Evolutionary conservation across 2,113 vertebrate species (phyloP).

Genomic region (Steatornis caripensis): DNA sequence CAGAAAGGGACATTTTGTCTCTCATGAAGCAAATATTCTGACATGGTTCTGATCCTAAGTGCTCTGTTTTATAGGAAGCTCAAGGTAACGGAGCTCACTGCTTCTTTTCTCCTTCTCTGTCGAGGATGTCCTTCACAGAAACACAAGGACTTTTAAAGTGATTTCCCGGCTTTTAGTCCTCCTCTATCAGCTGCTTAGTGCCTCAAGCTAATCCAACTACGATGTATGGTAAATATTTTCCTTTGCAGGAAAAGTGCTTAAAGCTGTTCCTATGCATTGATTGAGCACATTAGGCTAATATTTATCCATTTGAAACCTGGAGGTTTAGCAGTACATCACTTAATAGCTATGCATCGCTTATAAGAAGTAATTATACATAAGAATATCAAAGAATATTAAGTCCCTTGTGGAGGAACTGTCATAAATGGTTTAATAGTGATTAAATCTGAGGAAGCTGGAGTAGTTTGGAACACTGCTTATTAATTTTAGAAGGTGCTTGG

Average conservation of each 20-base stretch:
- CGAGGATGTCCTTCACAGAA: constrained; percentile 70
- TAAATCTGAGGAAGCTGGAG: constrained; percentile 49
- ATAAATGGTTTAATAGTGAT: constrained; percentile 57
- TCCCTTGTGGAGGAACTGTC: constrained; percentile 40
- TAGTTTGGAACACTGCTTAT: constrained; percentile 39
- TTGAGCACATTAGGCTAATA: constrained; percentile 74
- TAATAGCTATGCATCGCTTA: constrained; percentile 65
- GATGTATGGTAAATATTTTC: constrained; percentile 78
- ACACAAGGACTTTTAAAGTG: constrained; percentile 71
- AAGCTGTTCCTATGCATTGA: constrained; percentile 75
- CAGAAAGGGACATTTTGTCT: neutral
- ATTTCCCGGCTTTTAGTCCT: constrained; percentile 62
- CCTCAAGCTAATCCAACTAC: constrained; percentile 68
- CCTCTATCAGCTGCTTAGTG: constrained; percentile 56
- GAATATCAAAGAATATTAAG: constrained; percentile 67
- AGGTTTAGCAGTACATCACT: constrained; percentile 65
- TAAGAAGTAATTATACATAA: constrained; percentile 67
- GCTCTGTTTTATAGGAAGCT: constrained; percentile 11
- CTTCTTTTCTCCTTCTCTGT: constrained; percentile 31
- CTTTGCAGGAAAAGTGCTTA: constrained; percentile 70
- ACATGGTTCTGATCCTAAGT: constrained; percentile 20
- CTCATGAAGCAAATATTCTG: constrained; percentile 13
- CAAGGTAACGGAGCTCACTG: neutral
- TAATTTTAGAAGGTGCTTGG: constrained; percentile 40
- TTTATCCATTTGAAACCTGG: constrained; percentile 74